phyloP scores from a whole-genome alignment of 1,140 invertebrate genomes.

The Choristoneura fumiferana region DNA sequence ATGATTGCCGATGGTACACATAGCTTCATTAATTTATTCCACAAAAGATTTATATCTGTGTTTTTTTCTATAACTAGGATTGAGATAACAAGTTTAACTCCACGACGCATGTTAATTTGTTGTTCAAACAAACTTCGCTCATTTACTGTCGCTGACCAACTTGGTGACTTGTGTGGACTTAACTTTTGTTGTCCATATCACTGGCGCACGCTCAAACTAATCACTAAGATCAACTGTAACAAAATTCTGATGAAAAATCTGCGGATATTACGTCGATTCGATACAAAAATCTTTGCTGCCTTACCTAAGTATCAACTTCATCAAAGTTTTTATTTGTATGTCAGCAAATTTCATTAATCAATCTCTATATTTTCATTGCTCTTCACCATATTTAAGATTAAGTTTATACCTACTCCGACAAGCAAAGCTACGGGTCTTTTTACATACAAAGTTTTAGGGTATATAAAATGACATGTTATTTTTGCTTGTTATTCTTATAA shows the following conservation, averaged over 20 bases:
- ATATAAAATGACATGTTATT: too few species aligned
- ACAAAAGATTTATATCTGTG: background rate
- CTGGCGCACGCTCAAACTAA: background rate
- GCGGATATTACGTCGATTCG: too few species aligned
- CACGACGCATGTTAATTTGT: conserved; percentile 9
- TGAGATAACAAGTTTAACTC: background rate
- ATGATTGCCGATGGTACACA: background rate
- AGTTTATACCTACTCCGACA: too few species aligned
- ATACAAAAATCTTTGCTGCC: too few species aligned
- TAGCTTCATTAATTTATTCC: background rate
- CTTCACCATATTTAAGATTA: too few species aligned
- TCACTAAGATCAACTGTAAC: background rate
- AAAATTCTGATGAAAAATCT: background rate
- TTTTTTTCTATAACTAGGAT: background rate
- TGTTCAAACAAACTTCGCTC: background rate
- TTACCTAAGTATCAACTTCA: too few species aligned
- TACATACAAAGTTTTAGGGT: too few species aligned
- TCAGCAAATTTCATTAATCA: too few species aligned
- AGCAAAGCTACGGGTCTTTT: too few species aligned
- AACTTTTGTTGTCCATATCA: conserved; percentile 4
- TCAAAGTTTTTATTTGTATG: too few species aligned
- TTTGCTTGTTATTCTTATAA: too few species aligned
- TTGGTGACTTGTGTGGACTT: conserved; percentile 10
- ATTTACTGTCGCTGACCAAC: background rate
- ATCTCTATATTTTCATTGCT: too few species aligned